A percentile compares a stretch with the other conserved stretches of the same genome.
Conservation (phyloP, 2,888 invertebrate genomes). For the Scaptomyza flava region DNA sequence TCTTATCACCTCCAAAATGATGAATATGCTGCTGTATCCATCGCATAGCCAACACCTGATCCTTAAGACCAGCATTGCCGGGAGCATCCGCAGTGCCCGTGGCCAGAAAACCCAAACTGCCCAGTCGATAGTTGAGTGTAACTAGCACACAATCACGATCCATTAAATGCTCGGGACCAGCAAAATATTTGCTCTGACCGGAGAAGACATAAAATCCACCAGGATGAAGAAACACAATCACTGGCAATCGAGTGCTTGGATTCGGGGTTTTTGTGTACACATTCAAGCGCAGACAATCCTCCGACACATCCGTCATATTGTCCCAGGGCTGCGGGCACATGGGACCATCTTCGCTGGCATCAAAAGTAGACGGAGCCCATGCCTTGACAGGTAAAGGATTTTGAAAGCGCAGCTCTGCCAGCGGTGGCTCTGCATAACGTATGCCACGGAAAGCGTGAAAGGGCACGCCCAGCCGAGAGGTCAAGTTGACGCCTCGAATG, state of each 20-base stretch:
- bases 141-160: slow-evolving; percentile 88
- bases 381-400: slow-evolving; percentile 84
- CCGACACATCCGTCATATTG: slow-evolving; percentile 81
- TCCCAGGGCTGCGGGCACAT: slow-evolving; percentile 85
- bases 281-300: slow-evolving; percentile 87
- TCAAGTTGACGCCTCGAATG: slow-evolving; percentile 70
- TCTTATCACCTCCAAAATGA: slow-evolving; percentile 88
- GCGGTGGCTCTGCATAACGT: slow-evolving; percentile 80
- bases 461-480: slow-evolving; percentile 65
- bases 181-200: slow-evolving; percentile 85
- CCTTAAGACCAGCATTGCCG: slow-evolving; percentile 89
- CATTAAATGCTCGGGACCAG: slow-evolving; percentile 86
- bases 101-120: slow-evolving; percentile 86
- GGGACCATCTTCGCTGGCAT: slow-evolving; percentile 86
- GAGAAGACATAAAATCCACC: slow-evolving; percentile 87
- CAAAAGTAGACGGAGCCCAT: slow-evolving; percentile 85
- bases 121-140: slow-evolving; percentile 87
- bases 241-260: slow-evolving; percentile 83
- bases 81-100: slow-evolving; percentile 88
- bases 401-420: slow-evolving; percentile 78
- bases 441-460: slow-evolving; percentile 82
- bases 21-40: slow-evolving; percentile 88
- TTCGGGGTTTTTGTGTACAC: slow-evolving; percentile 85
- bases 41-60: slow-evolving; percentile 88
- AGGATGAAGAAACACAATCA: slow-evolving; percentile 88